phyloP scores from a whole-genome alignment of 1,140 invertebrate species.

The Microplitis demolitor region DNA sequence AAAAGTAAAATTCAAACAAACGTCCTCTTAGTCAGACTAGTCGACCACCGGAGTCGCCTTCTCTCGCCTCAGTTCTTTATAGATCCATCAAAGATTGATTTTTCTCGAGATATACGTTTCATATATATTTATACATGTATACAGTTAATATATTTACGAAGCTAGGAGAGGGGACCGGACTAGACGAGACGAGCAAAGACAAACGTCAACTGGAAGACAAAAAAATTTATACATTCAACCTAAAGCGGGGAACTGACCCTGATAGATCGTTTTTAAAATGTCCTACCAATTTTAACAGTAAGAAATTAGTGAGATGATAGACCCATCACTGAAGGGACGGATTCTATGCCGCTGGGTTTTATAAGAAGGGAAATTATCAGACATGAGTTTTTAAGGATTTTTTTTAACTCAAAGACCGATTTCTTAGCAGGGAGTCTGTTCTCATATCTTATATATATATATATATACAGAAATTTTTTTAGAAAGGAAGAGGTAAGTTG shows the following conservation, averaged over 20 bases:
- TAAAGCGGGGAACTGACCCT: no score
- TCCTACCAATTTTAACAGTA: conserved; percentile 39
- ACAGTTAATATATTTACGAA: background rate
- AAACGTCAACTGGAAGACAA: no score
- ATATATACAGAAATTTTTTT: no score
- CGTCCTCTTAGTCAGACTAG: conserved; percentile 14
- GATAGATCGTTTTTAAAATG: no score
- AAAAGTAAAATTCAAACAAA: conserved; percentile 16
- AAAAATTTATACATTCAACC: no score
- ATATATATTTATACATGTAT: background rate
- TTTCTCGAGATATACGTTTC: conserved; percentile 7
- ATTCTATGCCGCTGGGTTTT: conserved; percentile 13
- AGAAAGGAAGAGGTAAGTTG: no score
- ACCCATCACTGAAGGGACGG: conserved; percentile 50
- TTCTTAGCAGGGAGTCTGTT: no score
- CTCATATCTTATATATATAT: no score
- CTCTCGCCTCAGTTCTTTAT: background rate
- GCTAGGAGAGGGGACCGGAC: background rate
- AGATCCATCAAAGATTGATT: conserved; percentile 16
- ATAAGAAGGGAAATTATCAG: background rate
- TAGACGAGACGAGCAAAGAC: no score
- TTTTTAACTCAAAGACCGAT: no score
- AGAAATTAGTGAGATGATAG: conserved; percentile 59
- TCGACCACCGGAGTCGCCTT: conserved; percentile 24
- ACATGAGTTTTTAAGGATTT: background rate